A percentile compares a stretch with the other conserved stretches of the same genome.
These are phyloP conservation scores for Acanthiza pusilla DNA, from an alignment of 2,797 vertebrate species.

Conservation along the genomic window DNA sequence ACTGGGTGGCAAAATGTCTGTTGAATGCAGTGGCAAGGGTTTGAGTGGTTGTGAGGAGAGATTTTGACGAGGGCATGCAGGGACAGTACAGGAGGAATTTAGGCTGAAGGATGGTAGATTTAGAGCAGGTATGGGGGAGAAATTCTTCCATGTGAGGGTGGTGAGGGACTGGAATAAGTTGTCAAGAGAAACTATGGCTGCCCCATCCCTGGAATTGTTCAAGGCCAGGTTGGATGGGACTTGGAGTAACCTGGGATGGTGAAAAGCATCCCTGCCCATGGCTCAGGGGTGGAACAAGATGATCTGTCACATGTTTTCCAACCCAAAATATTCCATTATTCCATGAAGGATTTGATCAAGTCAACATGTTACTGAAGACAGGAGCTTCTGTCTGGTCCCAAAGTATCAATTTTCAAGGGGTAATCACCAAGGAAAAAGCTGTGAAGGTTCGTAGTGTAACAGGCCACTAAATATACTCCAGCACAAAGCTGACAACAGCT, in stretches of 20 bases:
- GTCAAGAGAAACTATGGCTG: background rate
- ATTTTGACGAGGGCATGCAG: background rate
- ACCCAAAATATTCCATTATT: background rate
- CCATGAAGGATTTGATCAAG: background rate
- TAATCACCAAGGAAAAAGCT: background rate
- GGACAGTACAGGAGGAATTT: background rate
- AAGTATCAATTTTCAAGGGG: background rate
- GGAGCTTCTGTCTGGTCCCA: background rate
- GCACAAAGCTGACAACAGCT: slow-evolving; percentile 52
- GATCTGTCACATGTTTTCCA: background rate
- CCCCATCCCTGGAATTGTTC: background rate
- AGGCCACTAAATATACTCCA: slow-evolving; percentile 13
- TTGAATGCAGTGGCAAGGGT: background rate
- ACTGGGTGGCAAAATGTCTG: background rate
- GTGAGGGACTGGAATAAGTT: background rate
- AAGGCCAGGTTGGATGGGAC: background rate
- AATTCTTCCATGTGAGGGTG: background rate
- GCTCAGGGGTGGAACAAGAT: background rate
- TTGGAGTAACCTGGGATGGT: background rate
- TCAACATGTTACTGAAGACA: background rate
- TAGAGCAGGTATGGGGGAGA: background rate
- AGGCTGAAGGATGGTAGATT: background rate
- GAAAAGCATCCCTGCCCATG: background rate
- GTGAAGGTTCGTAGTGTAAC: background rate
- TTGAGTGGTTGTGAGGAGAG: background rate